These are phyloP conservation scores for Mustelus asterias DNA, from an alignment of 2,113 vertebrate species.

Conservation along the genomic window DNA sequence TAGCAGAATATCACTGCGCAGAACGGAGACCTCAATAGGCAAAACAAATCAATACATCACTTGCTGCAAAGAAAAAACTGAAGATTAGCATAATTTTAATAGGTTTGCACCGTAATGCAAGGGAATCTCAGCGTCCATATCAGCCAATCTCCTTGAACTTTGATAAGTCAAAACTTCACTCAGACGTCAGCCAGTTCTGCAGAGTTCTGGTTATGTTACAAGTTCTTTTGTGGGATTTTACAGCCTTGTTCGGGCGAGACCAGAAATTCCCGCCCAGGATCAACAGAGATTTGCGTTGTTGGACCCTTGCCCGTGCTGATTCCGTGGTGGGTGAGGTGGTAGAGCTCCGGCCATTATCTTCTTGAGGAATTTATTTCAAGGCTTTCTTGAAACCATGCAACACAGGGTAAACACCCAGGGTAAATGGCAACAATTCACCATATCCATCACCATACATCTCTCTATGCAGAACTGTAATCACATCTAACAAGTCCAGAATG, in stretches of 20 bases:
- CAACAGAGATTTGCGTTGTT: too few species aligned
- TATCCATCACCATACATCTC: background rate
- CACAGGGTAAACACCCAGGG: too few species aligned
- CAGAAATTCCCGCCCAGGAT: too few species aligned
- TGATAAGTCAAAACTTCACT: background rate
- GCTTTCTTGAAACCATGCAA: background rate
- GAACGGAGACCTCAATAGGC: background rate
- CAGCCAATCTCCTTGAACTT: background rate
- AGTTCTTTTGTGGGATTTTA: background rate
- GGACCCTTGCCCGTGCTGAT: too few species aligned
- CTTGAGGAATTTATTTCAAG: background rate
- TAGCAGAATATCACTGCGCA: background rate
- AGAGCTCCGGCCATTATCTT: too few species aligned
- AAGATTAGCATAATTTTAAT: background rate
- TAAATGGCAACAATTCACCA: background rate
- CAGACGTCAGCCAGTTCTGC: background rate
- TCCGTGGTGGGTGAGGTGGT: too few species aligned
- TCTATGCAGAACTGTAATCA: background rate
- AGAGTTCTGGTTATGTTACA: background rate
- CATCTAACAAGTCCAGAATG: background rate
- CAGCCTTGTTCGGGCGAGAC: too few species aligned
- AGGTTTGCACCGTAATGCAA: background rate
- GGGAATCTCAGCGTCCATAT: background rate
- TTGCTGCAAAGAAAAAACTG: slow-evolving; percentile 1
- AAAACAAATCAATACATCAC: background rate